phyloP scores from a whole-genome alignment of 2,888 invertebrate species.

The Hypomecis punctinalis region DNA sequence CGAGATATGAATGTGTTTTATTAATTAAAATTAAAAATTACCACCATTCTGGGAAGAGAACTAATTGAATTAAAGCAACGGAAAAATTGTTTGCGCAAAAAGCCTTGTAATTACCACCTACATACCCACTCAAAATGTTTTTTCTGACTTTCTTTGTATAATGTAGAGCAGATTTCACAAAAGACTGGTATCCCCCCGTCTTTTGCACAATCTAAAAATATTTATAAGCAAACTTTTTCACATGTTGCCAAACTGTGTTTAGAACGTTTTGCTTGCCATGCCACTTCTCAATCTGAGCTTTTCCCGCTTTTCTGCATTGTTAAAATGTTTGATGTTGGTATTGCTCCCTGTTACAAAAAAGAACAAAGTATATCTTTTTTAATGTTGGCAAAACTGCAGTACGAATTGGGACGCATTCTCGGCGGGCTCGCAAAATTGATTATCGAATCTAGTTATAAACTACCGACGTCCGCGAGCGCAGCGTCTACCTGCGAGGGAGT shows the following conservation, averaged over 20 bases:
- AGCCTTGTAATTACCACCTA: conserved; percentile 6
- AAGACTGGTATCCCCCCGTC: too few relatives aligned
- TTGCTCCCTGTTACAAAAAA: neutral
- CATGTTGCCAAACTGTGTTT: too few relatives aligned
- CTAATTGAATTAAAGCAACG: conserved; percentile 23
- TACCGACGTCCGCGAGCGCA: conserved; percentile 60
- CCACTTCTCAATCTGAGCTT: too few relatives aligned
- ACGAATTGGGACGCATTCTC: conserved; percentile 50
- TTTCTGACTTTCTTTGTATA: neutral
- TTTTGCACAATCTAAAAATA: too few relatives aligned
- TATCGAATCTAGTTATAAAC: conserved; percentile 82
- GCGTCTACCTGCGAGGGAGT: conserved; percentile 62
- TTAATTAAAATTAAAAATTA: conserved; percentile 22
- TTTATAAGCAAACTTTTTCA: too few relatives aligned
- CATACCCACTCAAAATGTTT: neutral
- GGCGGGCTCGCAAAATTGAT: conserved; percentile 74
- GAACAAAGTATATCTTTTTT: conserved; percentile 7
- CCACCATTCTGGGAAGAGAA: conserved; percentile 15
- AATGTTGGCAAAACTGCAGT: conserved; percentile 40
- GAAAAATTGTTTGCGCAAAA: conserved; percentile 14
- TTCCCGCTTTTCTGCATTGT: too few relatives aligned
- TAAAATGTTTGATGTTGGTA: too few relatives aligned
- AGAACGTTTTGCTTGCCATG: too few relatives aligned
- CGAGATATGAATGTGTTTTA: conserved; percentile 19
- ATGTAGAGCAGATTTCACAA: too few relatives aligned